Base-by-base conservation (phyloP, 2,888 invertebrate species). In the Ophion obscuratus region DNA sequence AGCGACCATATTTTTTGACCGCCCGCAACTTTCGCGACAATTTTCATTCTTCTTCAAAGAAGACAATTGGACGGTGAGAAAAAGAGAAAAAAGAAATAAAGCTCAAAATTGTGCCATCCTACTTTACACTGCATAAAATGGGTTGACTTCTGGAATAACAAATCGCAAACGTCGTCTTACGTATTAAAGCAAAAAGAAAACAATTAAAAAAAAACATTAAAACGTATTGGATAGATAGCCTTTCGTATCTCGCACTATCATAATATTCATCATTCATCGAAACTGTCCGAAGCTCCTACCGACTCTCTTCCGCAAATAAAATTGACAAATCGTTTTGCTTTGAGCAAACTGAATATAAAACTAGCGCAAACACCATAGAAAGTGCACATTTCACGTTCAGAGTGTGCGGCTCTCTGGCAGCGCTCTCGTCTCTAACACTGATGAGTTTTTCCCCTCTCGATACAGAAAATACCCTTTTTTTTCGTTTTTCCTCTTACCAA, bases 361-460 rank as follows among this genome's bases (percentile, higher is more conserved):
- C 40, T 53, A 20, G 24, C 47, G 14, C 20, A 40, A 59, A 40
- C 31, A 57, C 7, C 20, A 53, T 24, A 9, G 20, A 44, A 78
- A 66, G 64, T 66, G 31, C 40, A 66, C 40, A 59, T 81, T 77
- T 57, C 77, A 44, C 31, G 68, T 73, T 70, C 44, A 64, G 62
- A 59, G 81, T 74, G 77, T 74, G 74, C 74, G 81, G 79, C 85
- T 71, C 75, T 85, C 79, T 66, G 70, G 82, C 85, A 82, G 71
- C 74, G 75, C 75, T 79, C 68, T 74, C 82, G 59, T 67, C 64
- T 57, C 47, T 36, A 71, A 36, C 70, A 27, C 78, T 64, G 47
- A 75, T 74, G 64, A 59, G 53, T 75, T 75, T 80, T 36, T 40
- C 68, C 24, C 27, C 59, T 73, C 66, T 53, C 47, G 24, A 73